Evolutionary conservation across 2,113 vertebrate species (phyloP).

Genomic region (Butastur rufipennis): DNA sequence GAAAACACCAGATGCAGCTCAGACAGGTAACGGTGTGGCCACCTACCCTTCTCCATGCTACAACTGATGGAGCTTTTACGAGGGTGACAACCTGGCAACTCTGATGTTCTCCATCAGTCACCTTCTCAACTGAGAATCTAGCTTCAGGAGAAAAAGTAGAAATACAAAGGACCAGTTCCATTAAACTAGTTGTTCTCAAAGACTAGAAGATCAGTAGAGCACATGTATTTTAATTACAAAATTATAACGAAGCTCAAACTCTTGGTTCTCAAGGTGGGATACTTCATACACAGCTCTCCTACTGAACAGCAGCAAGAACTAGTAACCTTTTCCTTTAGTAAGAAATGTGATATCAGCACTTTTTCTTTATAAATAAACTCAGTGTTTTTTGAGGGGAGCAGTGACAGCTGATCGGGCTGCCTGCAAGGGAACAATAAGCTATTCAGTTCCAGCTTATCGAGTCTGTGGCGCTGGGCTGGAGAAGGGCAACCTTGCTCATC

Average conservation of each 20-base stretch:
- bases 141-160: background rate
- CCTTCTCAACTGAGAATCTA: rapidly evolving
- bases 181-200: background rate
- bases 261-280: background rate
- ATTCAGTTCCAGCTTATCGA: constrained; percentile 31
- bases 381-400: background rate
- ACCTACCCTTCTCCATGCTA: background rate
- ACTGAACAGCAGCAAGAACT: background rate
- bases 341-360: background rate
- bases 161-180: background rate
- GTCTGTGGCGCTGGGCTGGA: background rate
- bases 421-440: constrained; percentile 36
- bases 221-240: rapidly evolving
- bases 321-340: background rate
- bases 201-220: background rate
- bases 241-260: rapidly evolving
- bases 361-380: background rate
- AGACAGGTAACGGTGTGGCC: background rate
- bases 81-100: background rate
- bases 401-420: constrained; percentile 38
- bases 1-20: background rate
- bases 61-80: rapidly evolving
- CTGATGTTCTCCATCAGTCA: background rate
- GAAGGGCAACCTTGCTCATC: constrained; percentile 48
- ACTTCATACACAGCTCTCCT: background rate